These are phyloP conservation scores for Bombyx huttoni DNA, from an alignment of 2,888 invertebrate genomes.

Conservation along the genomic window DNA sequence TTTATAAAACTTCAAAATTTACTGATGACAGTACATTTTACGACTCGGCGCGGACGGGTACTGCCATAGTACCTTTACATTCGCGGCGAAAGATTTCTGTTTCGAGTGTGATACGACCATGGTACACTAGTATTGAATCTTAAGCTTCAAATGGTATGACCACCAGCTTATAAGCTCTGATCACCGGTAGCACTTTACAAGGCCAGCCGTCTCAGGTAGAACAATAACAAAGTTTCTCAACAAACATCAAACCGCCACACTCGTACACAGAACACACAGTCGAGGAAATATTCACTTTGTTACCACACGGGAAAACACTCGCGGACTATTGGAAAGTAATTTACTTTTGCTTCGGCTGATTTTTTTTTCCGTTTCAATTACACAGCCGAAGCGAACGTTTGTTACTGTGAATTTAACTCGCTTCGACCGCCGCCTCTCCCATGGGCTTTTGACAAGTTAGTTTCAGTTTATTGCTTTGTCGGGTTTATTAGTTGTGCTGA, in stretches of 20 bases:
- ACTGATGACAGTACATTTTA: too few relatives aligned
- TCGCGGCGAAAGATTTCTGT: too few relatives aligned
- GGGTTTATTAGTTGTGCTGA: background rate
- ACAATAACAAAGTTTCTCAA: background rate
- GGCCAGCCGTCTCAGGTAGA: too few relatives aligned
- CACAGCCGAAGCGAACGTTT: conserved; percentile 19
- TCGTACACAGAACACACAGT: background rate
- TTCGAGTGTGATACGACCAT: too few relatives aligned
- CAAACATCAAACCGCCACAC: background rate
- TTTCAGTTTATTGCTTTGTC: conserved; percentile 5
- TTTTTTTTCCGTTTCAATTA: conserved; percentile 21
- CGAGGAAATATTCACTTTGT: background rate
- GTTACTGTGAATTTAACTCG: conserved; percentile 16
- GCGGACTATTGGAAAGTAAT: conserved; percentile 21
- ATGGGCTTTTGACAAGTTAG: conserved; percentile 13
- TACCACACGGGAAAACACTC: conserved; percentile 17
- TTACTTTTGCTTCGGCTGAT: conserved; percentile 16
- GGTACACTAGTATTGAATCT: too few relatives aligned
- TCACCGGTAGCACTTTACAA: too few relatives aligned
- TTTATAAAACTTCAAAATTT: too few relatives aligned
- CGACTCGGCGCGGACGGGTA: too few relatives aligned
- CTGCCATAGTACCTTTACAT: too few relatives aligned
- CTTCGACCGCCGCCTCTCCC: conserved; percentile 10
- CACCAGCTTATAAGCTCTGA: too few relatives aligned
- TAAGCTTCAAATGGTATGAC: too few relatives aligned